Percentiles rank a stretch among this genome's conserved stretches.
Evolutionary conservation across 2,888 invertebrate species (phyloP).

Genomic region (Altica lythri): DNA sequence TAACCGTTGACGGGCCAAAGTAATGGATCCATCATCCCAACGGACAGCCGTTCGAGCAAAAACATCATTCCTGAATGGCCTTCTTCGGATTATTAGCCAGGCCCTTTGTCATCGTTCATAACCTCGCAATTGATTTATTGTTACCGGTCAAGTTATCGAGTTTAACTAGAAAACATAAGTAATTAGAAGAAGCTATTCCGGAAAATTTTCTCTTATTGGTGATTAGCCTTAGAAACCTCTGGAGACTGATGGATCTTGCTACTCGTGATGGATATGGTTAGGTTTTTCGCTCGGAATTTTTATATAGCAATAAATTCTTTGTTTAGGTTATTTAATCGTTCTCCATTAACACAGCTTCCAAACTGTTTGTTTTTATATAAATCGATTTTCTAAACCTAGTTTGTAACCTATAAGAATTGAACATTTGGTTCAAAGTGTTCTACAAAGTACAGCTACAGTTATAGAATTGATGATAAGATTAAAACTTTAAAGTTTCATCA

Average conservation of each 20-base stretch:
- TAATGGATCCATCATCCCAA: constrained; percentile 61
- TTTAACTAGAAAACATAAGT: constrained; percentile 22
- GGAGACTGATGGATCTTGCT: neutral
- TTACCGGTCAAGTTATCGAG: constrained; percentile 24
- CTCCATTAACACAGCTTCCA: too few relatives aligned
- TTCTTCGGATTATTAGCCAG: constrained; percentile 39
- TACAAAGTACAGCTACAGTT: too few relatives aligned
- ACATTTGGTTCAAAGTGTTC: too few relatives aligned
- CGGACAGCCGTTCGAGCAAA: constrained; percentile 47
- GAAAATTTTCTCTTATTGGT: constrained; percentile 14
- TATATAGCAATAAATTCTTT: too few relatives aligned
- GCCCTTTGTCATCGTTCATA: constrained; percentile 50
- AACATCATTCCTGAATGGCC: constrained; percentile 41
- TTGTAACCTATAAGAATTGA: too few relatives aligned
- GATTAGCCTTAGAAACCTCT: neutral
- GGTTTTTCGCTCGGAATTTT: too few relatives aligned
- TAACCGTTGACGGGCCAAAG: constrained; percentile 55
- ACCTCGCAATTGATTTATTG: constrained; percentile 47
- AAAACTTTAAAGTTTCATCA: too few relatives aligned
- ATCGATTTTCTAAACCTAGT: too few relatives aligned
- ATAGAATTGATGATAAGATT: too few relatives aligned
- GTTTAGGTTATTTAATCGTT: too few relatives aligned
- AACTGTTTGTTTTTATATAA: too few relatives aligned
- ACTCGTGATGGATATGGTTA: too few relatives aligned
- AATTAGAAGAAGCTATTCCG: constrained; percentile 18